Conservation (phyloP, 1,140 invertebrate species). For the Stenopsyche tienmushanensis region DNA sequence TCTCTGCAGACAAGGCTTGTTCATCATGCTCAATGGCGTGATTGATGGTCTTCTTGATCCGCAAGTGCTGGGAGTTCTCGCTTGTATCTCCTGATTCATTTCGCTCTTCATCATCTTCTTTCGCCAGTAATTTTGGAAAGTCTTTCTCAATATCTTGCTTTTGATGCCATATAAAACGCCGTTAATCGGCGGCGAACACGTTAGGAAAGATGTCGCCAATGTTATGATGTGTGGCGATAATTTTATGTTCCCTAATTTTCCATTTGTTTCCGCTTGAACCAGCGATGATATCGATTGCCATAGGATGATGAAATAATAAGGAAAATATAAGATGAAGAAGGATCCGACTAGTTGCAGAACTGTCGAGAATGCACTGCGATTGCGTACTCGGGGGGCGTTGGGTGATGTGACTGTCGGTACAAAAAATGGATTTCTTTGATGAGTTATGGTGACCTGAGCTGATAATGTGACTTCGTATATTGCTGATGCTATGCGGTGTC, state of each 20-base stretch:
- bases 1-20: conserved; percentile 61
- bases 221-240: conserved; percentile 58
- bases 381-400: conserved; percentile 58
- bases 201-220: conserved; percentile 62
- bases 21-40: conserved; percentile 63
- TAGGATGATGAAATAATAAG: conserved; percentile 70
- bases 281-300: conserved; percentile 61
- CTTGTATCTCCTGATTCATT: conserved; percentile 75
- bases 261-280: conserved; percentile 37
- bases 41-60: conserved; percentile 72
- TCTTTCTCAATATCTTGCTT: conserved; percentile 67
- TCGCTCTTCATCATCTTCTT: conserved; percentile 78
- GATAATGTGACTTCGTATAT: conserved; percentile 82
- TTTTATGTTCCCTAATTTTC: conserved; percentile 34
- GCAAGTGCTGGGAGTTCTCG: conserved; percentile 72
- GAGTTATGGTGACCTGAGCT: conserved; percentile 80
- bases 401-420: conserved; percentile 61
- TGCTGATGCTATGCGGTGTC: conserved; percentile 79
- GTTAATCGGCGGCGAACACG: conserved; percentile 71
- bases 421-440: conserved; percentile 75
- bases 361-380: conserved; percentile 67
- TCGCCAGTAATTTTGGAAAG: conserved; percentile 76
- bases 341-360: conserved; percentile 72
- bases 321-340: conserved; percentile 69
- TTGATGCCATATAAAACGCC: conserved; percentile 76